These are phyloP conservation scores for Danio choprae DNA, from an alignment of 2,797 vertebrate species.

Conservation along the genomic window DNA sequence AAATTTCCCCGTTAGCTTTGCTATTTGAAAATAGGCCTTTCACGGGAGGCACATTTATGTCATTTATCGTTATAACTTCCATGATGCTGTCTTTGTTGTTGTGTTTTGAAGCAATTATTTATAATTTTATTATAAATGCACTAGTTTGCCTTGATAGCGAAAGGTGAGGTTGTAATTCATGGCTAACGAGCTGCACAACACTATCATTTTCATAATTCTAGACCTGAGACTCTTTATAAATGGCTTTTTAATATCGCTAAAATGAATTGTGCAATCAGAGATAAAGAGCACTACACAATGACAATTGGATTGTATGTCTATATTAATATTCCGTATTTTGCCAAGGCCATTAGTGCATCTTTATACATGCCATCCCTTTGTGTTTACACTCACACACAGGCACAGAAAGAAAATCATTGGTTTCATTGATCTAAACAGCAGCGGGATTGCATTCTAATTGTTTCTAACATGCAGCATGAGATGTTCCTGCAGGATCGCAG, in stretches of 20 bases:
- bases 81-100: not conserved
- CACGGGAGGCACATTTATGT: not conserved
- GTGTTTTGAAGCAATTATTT: constrained; percentile 8
- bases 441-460: not conserved
- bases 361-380: not conserved
- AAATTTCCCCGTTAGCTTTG: not conserved
- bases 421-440: constrained; percentile 5
- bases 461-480: not conserved
- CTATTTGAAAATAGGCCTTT: not conserved
- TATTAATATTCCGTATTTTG: not conserved
- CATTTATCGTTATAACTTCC: not conserved
- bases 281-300: constrained; percentile 3
- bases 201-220: constrained; percentile 45
- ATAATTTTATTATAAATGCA: not conserved
- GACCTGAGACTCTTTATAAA: not conserved
- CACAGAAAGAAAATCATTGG: not conserved
- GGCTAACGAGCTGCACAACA: not conserved
- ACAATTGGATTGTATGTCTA: not conserved
- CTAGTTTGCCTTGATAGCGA: not conserved
- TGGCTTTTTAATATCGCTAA: constrained; percentile 3
- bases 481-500: not conserved
- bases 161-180: constrained; percentile 13
- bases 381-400: not conserved
- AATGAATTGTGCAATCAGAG: not conserved
- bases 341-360: constrained; percentile 1